Conservation (phyloP, 1,140 invertebrate genomes). For the Ruditapes philippinarum region DNA sequence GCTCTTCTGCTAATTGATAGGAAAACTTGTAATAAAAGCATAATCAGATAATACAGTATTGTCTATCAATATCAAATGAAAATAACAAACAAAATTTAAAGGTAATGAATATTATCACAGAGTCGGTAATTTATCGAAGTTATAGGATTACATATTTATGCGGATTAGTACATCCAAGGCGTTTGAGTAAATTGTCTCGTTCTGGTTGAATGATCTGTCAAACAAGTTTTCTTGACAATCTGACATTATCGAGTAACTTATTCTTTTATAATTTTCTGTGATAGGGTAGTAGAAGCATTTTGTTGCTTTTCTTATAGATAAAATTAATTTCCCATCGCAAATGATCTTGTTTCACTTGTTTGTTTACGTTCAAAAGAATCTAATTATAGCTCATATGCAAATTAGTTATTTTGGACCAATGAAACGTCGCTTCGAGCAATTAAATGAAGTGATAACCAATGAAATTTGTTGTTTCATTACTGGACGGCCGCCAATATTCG, state of each 20-base stretch:
- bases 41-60: too few species aligned
- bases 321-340: too few species aligned
- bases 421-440: neutral
- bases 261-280: too few species aligned
- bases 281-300: neutral
- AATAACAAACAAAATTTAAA: too few species aligned
- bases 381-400: conserved; percentile 65
- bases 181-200: conserved; percentile 37
- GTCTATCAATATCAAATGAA: too few species aligned
- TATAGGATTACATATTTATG: neutral
- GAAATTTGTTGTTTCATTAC: conserved; percentile 45
- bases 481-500: conserved; percentile 69
- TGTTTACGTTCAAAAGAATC: conserved; percentile 63
- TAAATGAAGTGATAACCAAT: conserved; percentile 48
- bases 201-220: conserved; percentile 66
- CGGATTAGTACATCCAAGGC: neutral
- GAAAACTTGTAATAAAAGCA: too few species aligned
- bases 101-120: too few species aligned
- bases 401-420: conserved; percentile 50
- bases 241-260: neutral
- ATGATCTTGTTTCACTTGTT: neutral
- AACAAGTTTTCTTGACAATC: conserved; percentile 15
- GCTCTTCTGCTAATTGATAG: neutral
- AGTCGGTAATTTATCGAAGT: too few species aligned
- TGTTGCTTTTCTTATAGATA: too few species aligned